Conservation (phyloP, 2,113 vertebrate genomes). For the Hemicordylus capensis region DNA sequence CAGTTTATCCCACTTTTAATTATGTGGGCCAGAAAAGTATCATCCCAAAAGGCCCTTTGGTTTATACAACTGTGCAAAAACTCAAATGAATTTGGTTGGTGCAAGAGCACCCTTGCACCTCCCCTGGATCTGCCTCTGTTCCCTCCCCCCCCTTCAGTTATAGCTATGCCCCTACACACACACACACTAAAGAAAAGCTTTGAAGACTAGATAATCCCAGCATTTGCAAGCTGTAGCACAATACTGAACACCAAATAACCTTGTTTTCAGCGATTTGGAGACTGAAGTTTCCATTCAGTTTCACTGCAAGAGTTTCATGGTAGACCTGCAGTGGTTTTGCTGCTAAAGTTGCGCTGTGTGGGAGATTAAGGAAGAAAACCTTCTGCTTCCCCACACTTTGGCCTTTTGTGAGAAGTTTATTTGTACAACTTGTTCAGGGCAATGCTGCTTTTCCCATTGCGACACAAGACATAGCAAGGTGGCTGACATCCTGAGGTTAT, state of each 20-base stretch:
- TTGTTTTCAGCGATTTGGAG: neutral
- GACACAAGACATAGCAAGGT: slow-evolving; percentile 5
- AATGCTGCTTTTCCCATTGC: slow-evolving; percentile 1
- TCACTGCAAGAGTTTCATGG: neutral
- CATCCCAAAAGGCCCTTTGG: too few relatives aligned
- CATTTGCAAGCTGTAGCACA: neutral
- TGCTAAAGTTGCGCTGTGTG: neutral
- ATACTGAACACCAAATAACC: neutral
- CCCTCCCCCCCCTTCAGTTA: too few relatives aligned
- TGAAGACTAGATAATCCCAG: too few relatives aligned
- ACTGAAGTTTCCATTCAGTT: neutral
- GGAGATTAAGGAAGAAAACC: neutral
- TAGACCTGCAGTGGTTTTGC: neutral
- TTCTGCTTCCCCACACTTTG: neutral
- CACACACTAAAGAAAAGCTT: too few relatives aligned
- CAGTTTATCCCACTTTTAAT: too few relatives aligned
- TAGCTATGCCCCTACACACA: too few relatives aligned
- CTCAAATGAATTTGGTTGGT: too few relatives aligned
- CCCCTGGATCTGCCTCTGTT: too few relatives aligned
- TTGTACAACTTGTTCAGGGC: slow-evolving; percentile 3
- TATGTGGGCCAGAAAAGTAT: too few relatives aligned
- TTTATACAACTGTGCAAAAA: too few relatives aligned
- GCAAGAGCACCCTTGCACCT: too few relatives aligned
- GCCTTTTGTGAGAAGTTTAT: neutral
- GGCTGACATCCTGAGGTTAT: slow-evolving; percentile 30